These are phyloP conservation scores for Campylorhamphus procurvoides DNA, from an alignment of 2,113 vertebrate species.

Conservation along the genomic window DNA sequence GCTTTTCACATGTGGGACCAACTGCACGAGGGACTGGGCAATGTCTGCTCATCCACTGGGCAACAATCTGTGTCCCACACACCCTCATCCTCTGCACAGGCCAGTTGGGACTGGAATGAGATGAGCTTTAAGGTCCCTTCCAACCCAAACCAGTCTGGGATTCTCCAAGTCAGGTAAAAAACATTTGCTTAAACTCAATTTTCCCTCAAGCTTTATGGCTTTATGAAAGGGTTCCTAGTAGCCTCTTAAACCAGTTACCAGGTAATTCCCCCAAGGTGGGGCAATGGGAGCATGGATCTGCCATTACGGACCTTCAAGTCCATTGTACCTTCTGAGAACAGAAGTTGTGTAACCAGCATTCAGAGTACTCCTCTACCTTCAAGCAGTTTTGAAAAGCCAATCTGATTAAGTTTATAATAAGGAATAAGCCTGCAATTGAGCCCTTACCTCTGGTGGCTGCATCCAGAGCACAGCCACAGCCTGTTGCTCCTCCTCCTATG, in stretches of 20 bases:
- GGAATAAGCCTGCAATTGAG: accelerated
- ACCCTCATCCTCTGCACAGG: background rate
- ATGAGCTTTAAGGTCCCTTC: background rate
- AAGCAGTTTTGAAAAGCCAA: accelerated
- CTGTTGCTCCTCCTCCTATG: slow-evolving; percentile 94
- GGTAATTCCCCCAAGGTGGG: background rate
- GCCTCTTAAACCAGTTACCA: background rate
- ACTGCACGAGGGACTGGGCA: background rate
- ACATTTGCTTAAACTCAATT: background rate
- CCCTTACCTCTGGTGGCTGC: slow-evolving; percentile 89
- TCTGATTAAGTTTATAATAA: accelerated
- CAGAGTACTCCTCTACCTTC: background rate
- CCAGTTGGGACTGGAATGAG: background rate
- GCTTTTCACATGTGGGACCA: background rate
- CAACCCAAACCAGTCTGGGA: background rate
- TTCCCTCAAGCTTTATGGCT: background rate
- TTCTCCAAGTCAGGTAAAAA: background rate
- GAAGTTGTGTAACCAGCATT: background rate
- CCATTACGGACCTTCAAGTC: background rate
- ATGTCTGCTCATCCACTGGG: too few species aligned
- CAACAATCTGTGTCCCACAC: background rate
- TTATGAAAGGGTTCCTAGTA: background rate
- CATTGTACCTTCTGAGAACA: background rate
- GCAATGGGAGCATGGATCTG: accelerated
- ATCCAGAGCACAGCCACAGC: slow-evolving; percentile 93